Conservation (phyloP, 2,797 vertebrate species). For the Vireo griseus region DNA sequence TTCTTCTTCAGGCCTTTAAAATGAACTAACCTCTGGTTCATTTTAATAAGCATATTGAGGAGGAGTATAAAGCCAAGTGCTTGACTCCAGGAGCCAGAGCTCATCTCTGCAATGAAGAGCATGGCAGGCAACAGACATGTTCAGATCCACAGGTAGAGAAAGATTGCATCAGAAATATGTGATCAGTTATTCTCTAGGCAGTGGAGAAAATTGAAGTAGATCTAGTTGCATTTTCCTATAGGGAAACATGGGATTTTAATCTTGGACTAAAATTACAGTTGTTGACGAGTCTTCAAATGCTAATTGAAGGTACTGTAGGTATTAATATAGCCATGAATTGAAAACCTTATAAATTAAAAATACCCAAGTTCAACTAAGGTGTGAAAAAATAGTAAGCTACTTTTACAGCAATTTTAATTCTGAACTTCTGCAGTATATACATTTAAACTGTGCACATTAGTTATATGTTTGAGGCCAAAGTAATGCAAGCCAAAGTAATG, state of each 20-base stretch:
- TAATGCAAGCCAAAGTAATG: neutral
- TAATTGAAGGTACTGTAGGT: neutral
- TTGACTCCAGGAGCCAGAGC: slow-evolving; percentile 2
- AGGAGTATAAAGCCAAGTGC: neutral
- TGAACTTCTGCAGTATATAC: neutral
- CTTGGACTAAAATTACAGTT: neutral
- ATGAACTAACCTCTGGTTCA: slow-evolving; percentile 47
- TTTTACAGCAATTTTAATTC: neutral
- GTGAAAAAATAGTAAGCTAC: neutral
- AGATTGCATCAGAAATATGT: neutral
- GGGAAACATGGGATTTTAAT: neutral
- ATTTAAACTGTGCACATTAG: neutral
- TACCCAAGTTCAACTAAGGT: neutral
- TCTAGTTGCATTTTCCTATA: neutral
- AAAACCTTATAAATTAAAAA: neutral
- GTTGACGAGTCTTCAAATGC: neutral
- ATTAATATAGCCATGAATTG: neutral
- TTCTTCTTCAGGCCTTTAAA: slow-evolving; percentile 51
- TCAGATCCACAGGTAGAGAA: neutral
- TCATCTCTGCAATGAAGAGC: neutral
- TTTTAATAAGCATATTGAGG: slow-evolving; percentile 47
- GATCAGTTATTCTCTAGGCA: neutral
- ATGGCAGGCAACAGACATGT: neutral
- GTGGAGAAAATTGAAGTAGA: neutral
- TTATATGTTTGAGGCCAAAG: neutral